Evolutionary conservation across 2,113 vertebrate genomes (phyloP).

Genomic region (Psilopsiagon aymara): DNA sequence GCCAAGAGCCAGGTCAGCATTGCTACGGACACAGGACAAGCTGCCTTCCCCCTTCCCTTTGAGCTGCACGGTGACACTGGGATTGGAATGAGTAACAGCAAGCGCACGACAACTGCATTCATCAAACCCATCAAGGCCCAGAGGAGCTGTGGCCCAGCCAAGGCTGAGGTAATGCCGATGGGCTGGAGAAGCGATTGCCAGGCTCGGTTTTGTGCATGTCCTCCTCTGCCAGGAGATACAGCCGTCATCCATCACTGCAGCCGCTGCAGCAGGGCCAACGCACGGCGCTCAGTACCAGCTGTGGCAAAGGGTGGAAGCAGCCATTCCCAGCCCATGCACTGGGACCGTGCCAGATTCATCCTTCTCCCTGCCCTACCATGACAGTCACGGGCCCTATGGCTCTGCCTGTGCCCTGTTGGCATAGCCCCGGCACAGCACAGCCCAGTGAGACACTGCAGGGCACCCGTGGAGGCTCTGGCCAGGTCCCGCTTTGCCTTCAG

Average conservation of each 20-base stretch:
- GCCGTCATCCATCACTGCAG: not conserved
- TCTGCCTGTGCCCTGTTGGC: not conserved
- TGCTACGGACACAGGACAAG: accelerated
- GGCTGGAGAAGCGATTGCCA: not conserved
- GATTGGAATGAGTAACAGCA: not conserved
- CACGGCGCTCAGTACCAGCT: not conserved
- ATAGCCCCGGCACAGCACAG: not conserved
- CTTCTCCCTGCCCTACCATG: not conserved
- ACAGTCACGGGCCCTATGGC: accelerated
- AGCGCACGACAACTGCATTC: not conserved
- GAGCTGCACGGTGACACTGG: not conserved
- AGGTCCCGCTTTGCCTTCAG: not conserved
- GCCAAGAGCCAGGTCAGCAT: not conserved
- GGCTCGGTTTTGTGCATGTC: accelerated
- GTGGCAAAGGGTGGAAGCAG: not conserved
- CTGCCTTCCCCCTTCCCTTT: not conserved
- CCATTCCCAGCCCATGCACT: accelerated
- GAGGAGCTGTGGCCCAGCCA: not conserved
- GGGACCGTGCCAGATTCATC: not conserved
- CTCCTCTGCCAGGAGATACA: not conserved
- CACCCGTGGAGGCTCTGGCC: too few relatives aligned
- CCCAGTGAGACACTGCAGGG: not conserved
- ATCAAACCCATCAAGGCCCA: not conserved
- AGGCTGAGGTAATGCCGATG: not conserved
- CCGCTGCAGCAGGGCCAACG: accelerated